phyloP scores from a whole-genome alignment of 2,113 vertebrate species.

The Crocuta crocuta region DNA sequence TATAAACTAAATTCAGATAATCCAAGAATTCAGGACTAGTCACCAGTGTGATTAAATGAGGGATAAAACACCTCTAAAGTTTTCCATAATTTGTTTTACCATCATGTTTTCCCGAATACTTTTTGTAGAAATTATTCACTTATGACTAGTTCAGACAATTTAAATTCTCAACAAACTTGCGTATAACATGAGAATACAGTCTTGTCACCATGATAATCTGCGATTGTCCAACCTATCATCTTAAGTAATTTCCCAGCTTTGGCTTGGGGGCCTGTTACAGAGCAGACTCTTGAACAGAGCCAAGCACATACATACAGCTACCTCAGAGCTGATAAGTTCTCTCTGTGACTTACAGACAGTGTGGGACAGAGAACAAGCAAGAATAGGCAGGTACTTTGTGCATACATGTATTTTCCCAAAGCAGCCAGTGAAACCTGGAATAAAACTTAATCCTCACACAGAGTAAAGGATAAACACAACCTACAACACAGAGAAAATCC shows the following conservation, averaged over 20 bases:
- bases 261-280: background rate
- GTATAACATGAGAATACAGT: background rate
- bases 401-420: background rate
- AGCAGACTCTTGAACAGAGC: background rate
- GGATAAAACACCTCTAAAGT: background rate
- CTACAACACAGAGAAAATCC: background rate
- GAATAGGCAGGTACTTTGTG: background rate
- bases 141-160: background rate
- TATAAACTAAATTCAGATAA: slow-evolving; percentile 20
- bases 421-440: background rate
- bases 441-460: background rate
- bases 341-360: background rate
- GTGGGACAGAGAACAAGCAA: background rate
- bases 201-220: background rate
- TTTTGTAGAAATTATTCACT: background rate
- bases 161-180: background rate
- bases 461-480: background rate
- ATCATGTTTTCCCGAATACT: slow-evolving; percentile 1
- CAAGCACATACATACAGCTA: background rate
- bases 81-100: slow-evolving; percentile 18
- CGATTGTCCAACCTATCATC: background rate
- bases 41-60: background rate
- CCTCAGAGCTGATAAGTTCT: background rate
- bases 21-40: slow-evolving; percentile 30
- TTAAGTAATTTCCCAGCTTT: background rate